Base-by-base conservation (phyloP, 2,888 invertebrate species). In the Calameuta filiformis region DNA sequence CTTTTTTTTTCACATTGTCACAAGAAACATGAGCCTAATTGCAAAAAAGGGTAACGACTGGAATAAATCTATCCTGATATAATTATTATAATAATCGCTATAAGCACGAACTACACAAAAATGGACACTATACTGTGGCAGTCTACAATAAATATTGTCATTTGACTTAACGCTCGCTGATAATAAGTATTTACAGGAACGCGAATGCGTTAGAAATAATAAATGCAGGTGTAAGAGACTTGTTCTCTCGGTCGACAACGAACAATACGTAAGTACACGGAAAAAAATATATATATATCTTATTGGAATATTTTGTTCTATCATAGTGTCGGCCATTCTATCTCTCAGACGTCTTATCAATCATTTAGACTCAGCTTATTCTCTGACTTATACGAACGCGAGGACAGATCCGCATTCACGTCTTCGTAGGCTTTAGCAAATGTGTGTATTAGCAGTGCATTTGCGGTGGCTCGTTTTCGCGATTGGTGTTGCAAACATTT, bases 401-500 rank as follows among this genome's bases (percentile, higher is more conserved):
- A 73, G n/a, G 82, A 83, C 75, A 89, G 83, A 75, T 89, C 90
- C 33, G 87, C 87, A 77, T 87, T 89, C 31, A 88, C 86, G 77
- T 91, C 89, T 73, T 90, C 90, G 76, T 88, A 89, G 12, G 85
- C 84, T 69, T 86, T 86, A 9, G 96, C 94, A 90, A 98, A 98
- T 82, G 95, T 94, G 87, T 97, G 96, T 83, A 95, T 93, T 23
- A 95, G 92, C 56, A 98, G 94, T 82, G 94, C 93, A 69, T 93
- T 92, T 0, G 97, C 97, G 0, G 95, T 93, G 68, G 95, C 95
- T 71, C 98, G 92, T 81, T 92, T 91, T 82, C 94, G 94, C 0
- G 97, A 95, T 92, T 98, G 96, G 90, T 97, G 96, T 86, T 96
- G 95, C 87, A 98, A 94, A 89, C 98, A 98, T 79, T 93, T 92